Percentiles rank a stretch among this genome's conserved stretches.
Conservation (phyloP, 1,140 invertebrate species). For the Archegozetes longisetosus region DNA sequence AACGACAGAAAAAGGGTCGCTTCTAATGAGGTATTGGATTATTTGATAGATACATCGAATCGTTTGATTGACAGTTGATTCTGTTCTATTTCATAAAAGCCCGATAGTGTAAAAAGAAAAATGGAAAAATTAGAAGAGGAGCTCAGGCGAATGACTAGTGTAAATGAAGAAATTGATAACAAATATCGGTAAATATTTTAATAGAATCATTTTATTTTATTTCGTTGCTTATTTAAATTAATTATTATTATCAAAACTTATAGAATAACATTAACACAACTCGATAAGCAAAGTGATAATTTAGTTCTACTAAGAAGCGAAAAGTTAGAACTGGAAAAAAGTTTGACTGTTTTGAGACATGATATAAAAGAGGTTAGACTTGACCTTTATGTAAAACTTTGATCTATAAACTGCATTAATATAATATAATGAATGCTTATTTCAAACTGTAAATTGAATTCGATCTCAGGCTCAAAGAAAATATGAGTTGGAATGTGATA, state of each 20-base stretch:
- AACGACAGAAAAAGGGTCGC: not conserved
- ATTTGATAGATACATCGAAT: not conserved
- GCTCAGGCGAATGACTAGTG: conserved; percentile 33
- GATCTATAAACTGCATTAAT: too few relatives aligned
- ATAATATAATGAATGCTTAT: too few relatives aligned
- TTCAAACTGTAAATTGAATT: not conserved
- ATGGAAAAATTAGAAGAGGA: conserved; percentile 12
- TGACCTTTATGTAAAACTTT: too few relatives aligned
- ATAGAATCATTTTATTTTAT: not conserved
- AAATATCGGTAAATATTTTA: too few relatives aligned
- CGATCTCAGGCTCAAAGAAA: conserved; percentile 48
- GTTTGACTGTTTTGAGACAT: conserved; percentile 62
- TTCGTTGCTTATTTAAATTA: not conserved
- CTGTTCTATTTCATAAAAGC: not conserved
- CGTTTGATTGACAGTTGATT: not conserved
- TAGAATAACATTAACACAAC: conserved; percentile 45
- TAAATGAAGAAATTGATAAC: conserved; percentile 46
- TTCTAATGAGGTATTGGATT: not conserved
- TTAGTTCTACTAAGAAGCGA: conserved; percentile 45
- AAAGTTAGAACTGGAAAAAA: conserved; percentile 60
- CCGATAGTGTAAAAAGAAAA: conserved; percentile 19
- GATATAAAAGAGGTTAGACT: conserved; percentile 61
- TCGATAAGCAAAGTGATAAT: conserved; percentile 56
- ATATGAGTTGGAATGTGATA: conserved; percentile 66
- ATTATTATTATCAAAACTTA: too few relatives aligned